A percentile compares a stretch with the other conserved stretches of the same genome.
phyloP scores from a whole-genome alignment of 2,888 invertebrate species.

The Drosophila kokeensis region DNA sequence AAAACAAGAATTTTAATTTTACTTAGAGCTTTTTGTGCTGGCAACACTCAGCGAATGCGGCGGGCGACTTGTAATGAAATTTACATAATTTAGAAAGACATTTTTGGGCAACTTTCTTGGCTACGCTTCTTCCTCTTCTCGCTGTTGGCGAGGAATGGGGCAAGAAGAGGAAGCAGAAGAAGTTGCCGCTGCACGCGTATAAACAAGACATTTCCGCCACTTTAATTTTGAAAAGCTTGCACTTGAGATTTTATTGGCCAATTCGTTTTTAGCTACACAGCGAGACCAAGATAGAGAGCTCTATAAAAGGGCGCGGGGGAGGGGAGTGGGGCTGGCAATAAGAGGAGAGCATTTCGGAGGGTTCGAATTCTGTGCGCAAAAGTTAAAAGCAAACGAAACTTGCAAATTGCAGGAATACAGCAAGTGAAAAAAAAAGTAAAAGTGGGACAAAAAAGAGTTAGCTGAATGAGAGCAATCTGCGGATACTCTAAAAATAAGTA shows the following conservation, averaged over 20 bases:
- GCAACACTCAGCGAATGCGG: constrained; percentile 35
- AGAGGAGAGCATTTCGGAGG: background rate
- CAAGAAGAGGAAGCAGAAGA: background rate
- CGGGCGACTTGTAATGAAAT: constrained; percentile 73
- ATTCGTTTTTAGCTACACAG: constrained; percentile 73
- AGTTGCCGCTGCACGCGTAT: constrained; percentile 66
- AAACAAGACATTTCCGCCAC: constrained; percentile 76
- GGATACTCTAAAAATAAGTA: constrained; percentile 25
- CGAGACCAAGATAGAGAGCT: constrained; percentile 13
- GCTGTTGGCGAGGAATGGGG: background rate
- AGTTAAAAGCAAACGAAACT: constrained; percentile 63
- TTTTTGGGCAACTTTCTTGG: constrained; percentile 65
- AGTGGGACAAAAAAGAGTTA: constrained; percentile 19
- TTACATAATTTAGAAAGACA: constrained; percentile 80
- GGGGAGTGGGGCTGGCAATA: background rate
- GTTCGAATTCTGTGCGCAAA: constrained; percentile 42
- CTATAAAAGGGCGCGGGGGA: background rate
- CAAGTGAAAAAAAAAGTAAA: constrained; percentile 22
- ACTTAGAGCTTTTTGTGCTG: constrained; percentile 60
- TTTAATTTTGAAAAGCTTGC: constrained; percentile 79
- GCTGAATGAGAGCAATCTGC: background rate
- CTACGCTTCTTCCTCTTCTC: constrained; percentile 5
- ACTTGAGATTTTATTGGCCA: constrained; percentile 81
- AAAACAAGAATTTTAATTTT: constrained; percentile 75
- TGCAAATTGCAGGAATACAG: constrained; percentile 53